Evolutionary conservation across 2,113 vertebrate species (phyloP), one percentile per base, ranked within the genome.

Genomic region (Hemibagrus wyckioides): DNA sequence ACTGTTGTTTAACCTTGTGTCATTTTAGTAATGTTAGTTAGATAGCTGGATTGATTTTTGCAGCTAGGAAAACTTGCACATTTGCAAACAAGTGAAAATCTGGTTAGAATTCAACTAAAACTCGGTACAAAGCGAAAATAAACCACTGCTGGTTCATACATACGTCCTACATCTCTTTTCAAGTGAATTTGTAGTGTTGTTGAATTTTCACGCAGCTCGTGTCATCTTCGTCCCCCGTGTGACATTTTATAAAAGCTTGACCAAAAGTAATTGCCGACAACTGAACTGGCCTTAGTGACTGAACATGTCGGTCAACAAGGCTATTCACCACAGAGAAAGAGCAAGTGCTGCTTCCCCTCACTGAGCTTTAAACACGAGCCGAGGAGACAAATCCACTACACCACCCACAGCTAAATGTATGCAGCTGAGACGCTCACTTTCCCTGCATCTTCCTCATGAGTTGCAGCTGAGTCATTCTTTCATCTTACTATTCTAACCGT

Each of bases 401-500:
- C 44, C 85, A 21, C 75, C 75, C 75, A 79, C 75, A 48, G 39
- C 73, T 52, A 65, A 57, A 57, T 14, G 79, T 25, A 57, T 5
- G 30, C 52, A 36, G 77, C 3, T 28, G 54, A 81, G 15, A 39
- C 6, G 30, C 77, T 80, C 21, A 61, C 76, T 48, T 80, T 80
- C 76, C 6, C 75, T 41, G 50, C 76, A 80, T 54, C 44, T 86
- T 50, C 50, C 69, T 79, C 59, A 25, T 2, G 15, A 36, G 57
- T 54, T 56, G 61, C 59, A 52, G 76, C 30, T 54, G 76, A 86
- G 44, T 67, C 44, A 36, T 80, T 80, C 84, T 86, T 65, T 80
- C 75, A 86, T 80, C 57, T 25, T 65, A 15, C 41, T 86, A 23
- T 65, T 65, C 59, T 25, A 65, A 36, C n/a, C 21, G 41, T 25